Base-by-base conservation (phyloP, 2,888 invertebrate genomes). In the Thereva unica region DNA sequence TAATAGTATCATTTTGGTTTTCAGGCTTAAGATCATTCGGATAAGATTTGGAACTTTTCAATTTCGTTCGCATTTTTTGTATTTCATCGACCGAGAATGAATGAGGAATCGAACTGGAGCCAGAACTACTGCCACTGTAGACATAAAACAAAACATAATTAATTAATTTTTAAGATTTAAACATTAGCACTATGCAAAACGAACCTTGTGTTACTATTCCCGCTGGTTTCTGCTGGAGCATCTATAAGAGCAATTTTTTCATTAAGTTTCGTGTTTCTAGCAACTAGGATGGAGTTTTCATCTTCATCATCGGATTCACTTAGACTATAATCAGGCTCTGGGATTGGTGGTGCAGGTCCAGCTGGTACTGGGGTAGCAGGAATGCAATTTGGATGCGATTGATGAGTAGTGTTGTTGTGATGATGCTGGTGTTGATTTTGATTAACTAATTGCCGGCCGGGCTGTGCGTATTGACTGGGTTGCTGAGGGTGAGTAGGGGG, bases 301-400 rank as follows among this genome's bases (percentile, higher is more conserved):
- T 90, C 90, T 67, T 87, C 90, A 75, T 93, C 93, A 75, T 93
- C 93, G 0, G 91, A 91, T 77, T 92, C 93, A 71, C 91, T 92
- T 81, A 93, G 87, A 78, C 93, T 93, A 82, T 94, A 94, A 80
- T 94, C 94, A 0, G 94, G 94, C 76, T 94, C 94, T 0, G 94
- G 94, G 73, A 94, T 94, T n/a, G 92, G 91, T 6, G 94, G 90
- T 1, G 86, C 86, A 7, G 76, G 74, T 8, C 75, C 73, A 45
- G 71, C 70, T 53, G 72, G 69, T 70, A 75, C 23, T 71, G 69
- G n/a, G 68, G 54, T 64, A n/a, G 8, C 50, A 23, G 37, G 61
- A n/a, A 50, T 23, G 50, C 61, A 49, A 35, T 61, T 61, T 12
- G 40, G 35, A 41, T 61, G 61, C 9, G 41, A 49, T 56, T 5